Conservation (phyloP, 2,888 invertebrate genomes). For the Cheilosia pagana region DNA sequence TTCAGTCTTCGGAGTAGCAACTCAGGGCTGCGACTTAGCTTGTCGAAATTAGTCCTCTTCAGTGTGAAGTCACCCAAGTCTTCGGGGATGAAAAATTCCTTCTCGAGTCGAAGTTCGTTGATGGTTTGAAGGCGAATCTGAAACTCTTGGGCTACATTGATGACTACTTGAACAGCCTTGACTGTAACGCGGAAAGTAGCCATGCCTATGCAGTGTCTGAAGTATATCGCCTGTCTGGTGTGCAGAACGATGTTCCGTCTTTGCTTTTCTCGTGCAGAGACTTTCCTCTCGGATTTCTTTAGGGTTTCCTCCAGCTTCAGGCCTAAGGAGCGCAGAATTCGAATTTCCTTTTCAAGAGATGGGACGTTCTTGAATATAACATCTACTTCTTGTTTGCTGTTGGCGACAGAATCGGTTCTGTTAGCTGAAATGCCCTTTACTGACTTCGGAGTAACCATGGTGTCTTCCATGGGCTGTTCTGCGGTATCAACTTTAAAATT, state of each 20-base stretch:
- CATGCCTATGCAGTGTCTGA: neutral
- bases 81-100: conserved; percentile 78
- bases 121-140: conserved; percentile 79
- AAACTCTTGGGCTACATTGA: conserved; percentile 78
- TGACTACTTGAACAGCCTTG: conserved; percentile 2
- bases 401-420: too few species aligned
- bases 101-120: conserved; percentile 78
- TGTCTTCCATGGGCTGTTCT: conserved; percentile 63
- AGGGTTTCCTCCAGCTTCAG: conserved; percentile 79
- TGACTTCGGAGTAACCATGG: neutral
- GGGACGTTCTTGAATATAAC: conserved; percentile 79
- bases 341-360: conserved; percentile 79
- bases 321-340: conserved; percentile 78
- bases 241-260: neutral
- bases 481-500: conserved; percentile 11
- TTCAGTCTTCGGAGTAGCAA: conserved; percentile 78
- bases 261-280: neutral
- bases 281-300: conserved; percentile 33
- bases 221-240: neutral
- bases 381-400: conserved; percentile 76
- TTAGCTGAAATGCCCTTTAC: neutral
- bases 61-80: conserved; percentile 74
- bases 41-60: conserved; percentile 79
- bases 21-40: conserved; percentile 78
- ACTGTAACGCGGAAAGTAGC: neutral